Conservation (phyloP, 2,888 invertebrate species). For the Atrina japonica region DNA sequence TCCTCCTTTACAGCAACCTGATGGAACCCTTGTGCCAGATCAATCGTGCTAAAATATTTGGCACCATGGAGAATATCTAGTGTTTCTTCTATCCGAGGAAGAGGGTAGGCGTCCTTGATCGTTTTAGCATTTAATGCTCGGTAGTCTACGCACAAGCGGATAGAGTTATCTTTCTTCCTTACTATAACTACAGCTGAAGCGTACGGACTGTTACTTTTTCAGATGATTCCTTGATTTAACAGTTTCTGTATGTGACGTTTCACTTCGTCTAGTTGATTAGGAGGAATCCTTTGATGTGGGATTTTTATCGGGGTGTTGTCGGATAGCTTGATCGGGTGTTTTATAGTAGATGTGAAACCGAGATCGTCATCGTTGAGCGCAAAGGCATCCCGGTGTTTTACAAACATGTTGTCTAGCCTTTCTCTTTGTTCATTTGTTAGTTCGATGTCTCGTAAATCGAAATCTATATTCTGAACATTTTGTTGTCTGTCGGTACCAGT, state of each 20-base stretch:
- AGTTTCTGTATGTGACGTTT: conserved; percentile 43
- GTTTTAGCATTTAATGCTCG: conserved; percentile 45
- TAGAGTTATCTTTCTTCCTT: conserved; percentile 37
- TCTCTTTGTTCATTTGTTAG: neutral
- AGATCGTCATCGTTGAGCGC: conserved; percentile 29
- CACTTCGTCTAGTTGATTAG: conserved; percentile 40
- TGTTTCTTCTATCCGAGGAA: conserved; percentile 52
- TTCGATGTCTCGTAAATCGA: neutral
- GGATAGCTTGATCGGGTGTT: conserved; percentile 31
- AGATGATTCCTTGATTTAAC: too few relatives aligned
- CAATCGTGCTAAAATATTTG: conserved; percentile 29
- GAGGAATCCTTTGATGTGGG: conserved; percentile 43
- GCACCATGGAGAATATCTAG: conserved; percentile 30
- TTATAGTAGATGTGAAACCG: conserved; percentile 38
- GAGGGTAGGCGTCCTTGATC: conserved; percentile 40
- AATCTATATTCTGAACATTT: neutral
- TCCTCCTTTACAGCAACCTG: conserved; percentile 19
- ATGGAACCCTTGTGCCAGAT: conserved; percentile 28
- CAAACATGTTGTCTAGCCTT: neutral
- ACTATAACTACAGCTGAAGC: conserved; percentile 49
- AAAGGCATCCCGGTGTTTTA: too few relatives aligned
- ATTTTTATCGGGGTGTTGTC: conserved; percentile 32
- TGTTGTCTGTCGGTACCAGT: neutral
- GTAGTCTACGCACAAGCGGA: conserved; percentile 49
- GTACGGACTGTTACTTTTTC: too few relatives aligned